phyloP scores from a whole-genome alignment of 1,140 invertebrate genomes.

The Epicauta chinensis region DNA sequence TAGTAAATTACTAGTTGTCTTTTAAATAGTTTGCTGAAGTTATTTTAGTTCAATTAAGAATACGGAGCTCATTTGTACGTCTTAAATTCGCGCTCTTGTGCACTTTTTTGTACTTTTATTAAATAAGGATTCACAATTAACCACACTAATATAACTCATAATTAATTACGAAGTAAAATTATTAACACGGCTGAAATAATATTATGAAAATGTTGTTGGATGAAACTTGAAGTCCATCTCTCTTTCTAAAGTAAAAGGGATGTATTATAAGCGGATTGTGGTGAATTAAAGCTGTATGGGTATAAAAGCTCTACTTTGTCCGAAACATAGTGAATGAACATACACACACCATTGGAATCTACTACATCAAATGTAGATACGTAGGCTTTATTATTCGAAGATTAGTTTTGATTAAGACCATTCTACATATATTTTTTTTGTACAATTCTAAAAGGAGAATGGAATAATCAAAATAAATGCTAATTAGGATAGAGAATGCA shows the following conservation, averaged over 20 bases:
- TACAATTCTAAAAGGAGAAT: neutral
- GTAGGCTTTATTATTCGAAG: slow-evolving; percentile 18
- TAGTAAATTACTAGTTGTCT: too few species aligned
- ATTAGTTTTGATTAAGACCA: slow-evolving; percentile 25
- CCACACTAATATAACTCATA: too few species aligned
- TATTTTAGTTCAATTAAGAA: too few species aligned
- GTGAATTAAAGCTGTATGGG: slow-evolving; percentile 21
- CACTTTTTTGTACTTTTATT: too few species aligned
- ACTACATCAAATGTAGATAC: neutral
- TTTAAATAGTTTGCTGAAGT: too few species aligned
- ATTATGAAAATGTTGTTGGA: neutral
- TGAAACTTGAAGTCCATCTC: neutral
- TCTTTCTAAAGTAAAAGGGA: slow-evolving; percentile 8
- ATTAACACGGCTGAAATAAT: too few species aligned
- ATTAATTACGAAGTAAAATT: too few species aligned
- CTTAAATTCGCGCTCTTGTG: too few species aligned
- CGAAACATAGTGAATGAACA: neutral
- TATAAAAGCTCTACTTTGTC: slow-evolving; percentile 25
- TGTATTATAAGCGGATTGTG: slow-evolving; percentile 25
- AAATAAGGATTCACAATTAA: too few species aligned
- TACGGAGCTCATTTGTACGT: too few species aligned
- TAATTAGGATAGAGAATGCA: too few species aligned
- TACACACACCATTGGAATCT: slow-evolving; percentile 17
- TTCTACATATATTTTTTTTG: neutral
- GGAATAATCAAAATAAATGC: too few species aligned